These are phyloP conservation scores for Gibbula magus DNA, from an alignment of 2,888 invertebrate species.

Conservation along the genomic window DNA sequence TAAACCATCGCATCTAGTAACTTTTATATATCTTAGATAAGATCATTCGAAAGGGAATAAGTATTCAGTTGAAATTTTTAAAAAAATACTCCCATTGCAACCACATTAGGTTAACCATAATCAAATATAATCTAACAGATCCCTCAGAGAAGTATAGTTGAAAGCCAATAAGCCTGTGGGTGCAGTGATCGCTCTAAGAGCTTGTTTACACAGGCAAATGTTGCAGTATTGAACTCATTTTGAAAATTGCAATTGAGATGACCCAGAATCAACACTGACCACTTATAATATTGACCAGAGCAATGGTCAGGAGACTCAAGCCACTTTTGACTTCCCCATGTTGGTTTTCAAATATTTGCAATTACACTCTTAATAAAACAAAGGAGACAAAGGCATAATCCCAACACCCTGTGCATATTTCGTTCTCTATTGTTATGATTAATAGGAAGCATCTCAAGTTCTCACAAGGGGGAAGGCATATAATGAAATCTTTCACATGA, in stretches of 20 bases:
- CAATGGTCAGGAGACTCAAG: background rate
- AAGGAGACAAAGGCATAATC: constrained; percentile 9
- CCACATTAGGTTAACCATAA: too few species aligned
- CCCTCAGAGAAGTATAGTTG: too few species aligned
- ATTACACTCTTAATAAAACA: constrained; percentile 23
- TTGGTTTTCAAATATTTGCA: constrained; percentile 24
- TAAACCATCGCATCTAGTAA: too few species aligned
- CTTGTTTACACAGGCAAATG: background rate
- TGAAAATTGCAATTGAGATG: background rate
- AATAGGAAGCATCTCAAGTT: constrained; percentile 21
- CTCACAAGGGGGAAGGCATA: constrained; percentile 9
- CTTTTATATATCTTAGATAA: too few species aligned
- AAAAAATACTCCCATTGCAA: too few species aligned
- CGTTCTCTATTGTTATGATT: constrained; percentile 6
- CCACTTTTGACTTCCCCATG: constrained; percentile 20
- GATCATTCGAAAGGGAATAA: too few species aligned
- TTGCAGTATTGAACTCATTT: background rate
- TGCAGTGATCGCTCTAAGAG: background rate
- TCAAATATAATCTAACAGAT: too few species aligned
- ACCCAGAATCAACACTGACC: constrained; percentile 7
- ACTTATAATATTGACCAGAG: constrained; percentile 5
- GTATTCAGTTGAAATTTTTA: too few species aligned
- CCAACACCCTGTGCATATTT: constrained; percentile 14
- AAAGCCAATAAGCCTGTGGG: background rate
- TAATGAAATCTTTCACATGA: constrained; percentile 24